phyloP scores from a whole-genome alignment of 2,888 invertebrate species.

The Ditula angustiorana region DNA sequence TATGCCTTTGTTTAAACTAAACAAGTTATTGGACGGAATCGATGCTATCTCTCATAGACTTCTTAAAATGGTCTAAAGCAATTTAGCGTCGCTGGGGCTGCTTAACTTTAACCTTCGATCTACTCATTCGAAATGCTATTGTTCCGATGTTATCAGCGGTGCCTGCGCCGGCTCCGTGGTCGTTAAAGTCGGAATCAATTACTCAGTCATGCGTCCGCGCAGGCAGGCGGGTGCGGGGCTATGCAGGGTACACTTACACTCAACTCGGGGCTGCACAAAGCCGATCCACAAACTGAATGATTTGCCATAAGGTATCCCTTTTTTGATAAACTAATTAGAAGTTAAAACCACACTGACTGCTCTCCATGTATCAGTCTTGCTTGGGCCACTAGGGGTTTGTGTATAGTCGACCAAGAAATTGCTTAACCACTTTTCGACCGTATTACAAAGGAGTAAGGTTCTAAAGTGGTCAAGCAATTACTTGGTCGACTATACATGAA shows the following conservation, averaged over 20 bases:
- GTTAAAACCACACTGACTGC: too few relatives aligned
- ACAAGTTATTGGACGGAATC: constrained; percentile 33
- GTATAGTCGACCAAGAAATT: too few relatives aligned
- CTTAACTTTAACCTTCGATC: constrained; percentile 36
- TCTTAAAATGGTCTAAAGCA: constrained; percentile 36
- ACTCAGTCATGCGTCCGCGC: constrained; percentile 47
- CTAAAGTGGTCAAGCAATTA: too few relatives aligned
- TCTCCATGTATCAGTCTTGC: too few relatives aligned
- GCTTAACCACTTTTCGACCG: too few relatives aligned
- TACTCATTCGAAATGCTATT: constrained; percentile 33
- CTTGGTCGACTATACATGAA: too few relatives aligned
- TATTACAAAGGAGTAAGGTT: too few relatives aligned
- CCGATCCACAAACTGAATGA: background rate
- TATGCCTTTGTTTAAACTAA: constrained; percentile 38
- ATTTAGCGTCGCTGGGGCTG: constrained; percentile 29
- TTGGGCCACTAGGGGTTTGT: too few relatives aligned
- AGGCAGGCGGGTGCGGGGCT: constrained; percentile 21
- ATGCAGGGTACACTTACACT: constrained; percentile 1
- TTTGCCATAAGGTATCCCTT: too few relatives aligned
- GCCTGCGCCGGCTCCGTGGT: constrained; percentile 30
- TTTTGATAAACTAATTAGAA: too few relatives aligned
- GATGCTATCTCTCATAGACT: constrained; percentile 33
- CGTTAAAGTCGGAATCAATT: constrained; percentile 40
- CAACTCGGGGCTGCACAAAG: constrained; percentile 15
- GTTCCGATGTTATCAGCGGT: constrained; percentile 38